These are phyloP conservation scores for Boulengeromyrus knoepffleri DNA, from an alignment of 2,113 vertebrate genomes.

Conservation along the genomic window DNA sequence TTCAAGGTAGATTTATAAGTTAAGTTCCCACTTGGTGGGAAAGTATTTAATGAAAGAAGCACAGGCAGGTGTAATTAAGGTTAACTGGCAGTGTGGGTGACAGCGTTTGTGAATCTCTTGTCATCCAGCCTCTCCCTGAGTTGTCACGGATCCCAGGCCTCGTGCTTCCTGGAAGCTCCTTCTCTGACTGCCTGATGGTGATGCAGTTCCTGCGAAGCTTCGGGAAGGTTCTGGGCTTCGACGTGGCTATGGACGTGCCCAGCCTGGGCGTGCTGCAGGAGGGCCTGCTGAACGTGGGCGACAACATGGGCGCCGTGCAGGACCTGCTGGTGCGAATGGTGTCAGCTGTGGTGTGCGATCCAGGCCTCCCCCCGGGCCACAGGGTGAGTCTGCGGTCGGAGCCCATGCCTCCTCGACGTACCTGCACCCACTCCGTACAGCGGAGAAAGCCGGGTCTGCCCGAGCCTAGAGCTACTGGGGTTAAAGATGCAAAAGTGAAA, in stretches of 20 bases:
- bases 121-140: constrained; percentile 74
- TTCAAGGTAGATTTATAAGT: neutral
- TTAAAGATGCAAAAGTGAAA: neutral
- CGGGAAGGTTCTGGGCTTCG: constrained; percentile 83
- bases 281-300: constrained; percentile 79
- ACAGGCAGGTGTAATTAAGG: neutral
- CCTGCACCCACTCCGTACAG: neutral
- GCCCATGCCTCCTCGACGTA: neutral
- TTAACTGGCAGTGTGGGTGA: neutral
- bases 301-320: constrained; percentile 75
- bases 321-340: constrained; percentile 85
- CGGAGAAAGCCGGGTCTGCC: neutral
- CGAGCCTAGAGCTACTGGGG: neutral
- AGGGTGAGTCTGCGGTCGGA: constrained; percentile 62
- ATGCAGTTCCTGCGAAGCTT: constrained; percentile 89
- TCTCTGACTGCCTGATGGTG: constrained; percentile 89
- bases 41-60: neutral
- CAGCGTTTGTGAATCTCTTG: neutral
- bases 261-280: constrained; percentile 76
- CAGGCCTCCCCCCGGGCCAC: constrained; percentile 78
- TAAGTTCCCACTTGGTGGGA: neutral
- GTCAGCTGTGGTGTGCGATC: constrained; percentile 81
- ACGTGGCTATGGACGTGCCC: constrained; percentile 67
- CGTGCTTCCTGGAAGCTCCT: constrained; percentile 71
- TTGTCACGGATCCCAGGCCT: constrained; percentile 79